Percentiles rank a stretch among this genome's conserved stretches.
phyloP scores from a whole-genome alignment of 2,113 vertebrate genomes.

The Megaptera novaeangliae region DNA sequence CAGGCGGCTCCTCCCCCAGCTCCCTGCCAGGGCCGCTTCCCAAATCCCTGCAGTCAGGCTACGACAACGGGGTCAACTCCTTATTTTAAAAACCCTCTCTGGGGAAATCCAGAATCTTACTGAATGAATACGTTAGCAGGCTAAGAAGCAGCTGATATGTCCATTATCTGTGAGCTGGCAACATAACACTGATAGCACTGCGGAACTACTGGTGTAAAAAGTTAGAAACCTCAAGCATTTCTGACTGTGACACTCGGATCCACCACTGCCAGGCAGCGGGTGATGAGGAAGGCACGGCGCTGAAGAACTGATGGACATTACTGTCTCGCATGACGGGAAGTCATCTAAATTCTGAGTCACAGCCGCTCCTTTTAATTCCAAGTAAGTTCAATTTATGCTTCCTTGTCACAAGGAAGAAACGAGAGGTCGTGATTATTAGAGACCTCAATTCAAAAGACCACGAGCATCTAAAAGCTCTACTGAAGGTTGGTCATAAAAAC shows the following conservation, averaged over 20 bases:
- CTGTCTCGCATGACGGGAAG: neutral
- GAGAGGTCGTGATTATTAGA: neutral
- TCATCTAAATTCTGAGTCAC: neutral
- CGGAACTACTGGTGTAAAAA: fast-evolving
- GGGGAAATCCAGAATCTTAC: neutral
- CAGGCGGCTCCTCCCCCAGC: neutral
- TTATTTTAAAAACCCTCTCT: neutral
- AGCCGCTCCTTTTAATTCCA: neutral
- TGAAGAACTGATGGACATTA: fast-evolving
- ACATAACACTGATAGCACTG: too few relatives aligned
- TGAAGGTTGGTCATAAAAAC: neutral
- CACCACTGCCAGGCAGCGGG: fast-evolving
- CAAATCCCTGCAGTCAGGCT: fast-evolving
- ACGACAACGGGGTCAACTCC: fast-evolving
- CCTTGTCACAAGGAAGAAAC: neutral
- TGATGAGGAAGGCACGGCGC: fast-evolving
- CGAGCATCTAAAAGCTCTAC: neutral
- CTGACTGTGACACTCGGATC: neutral
- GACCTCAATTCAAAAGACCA: neutral
- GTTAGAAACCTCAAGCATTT: fast-evolving
- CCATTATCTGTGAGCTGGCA: fast-evolving
- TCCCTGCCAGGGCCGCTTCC: neutral
- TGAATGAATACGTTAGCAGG: fast-evolving
- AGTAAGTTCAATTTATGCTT: neutral
- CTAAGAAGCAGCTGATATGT: fast-evolving